Conservation (phyloP, 2,113 vertebrate species). For the Jacana jacana region DNA sequence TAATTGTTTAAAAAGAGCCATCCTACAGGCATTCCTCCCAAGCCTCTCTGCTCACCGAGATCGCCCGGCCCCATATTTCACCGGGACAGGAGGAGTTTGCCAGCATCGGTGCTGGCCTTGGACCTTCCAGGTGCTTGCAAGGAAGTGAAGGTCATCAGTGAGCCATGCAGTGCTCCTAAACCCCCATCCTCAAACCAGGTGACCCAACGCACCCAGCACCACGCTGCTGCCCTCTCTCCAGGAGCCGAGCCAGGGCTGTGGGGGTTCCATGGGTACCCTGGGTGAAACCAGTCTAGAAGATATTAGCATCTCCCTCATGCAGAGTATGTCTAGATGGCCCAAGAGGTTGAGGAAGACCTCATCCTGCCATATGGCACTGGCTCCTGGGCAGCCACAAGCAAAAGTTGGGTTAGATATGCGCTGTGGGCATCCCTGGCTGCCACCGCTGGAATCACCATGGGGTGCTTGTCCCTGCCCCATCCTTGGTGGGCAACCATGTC, state of each 20-base stretch:
- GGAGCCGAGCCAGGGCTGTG: fast-evolving
- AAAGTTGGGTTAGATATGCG: background rate
- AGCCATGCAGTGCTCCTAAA: background rate
- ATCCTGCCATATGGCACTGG: background rate
- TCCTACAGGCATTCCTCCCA: background rate
- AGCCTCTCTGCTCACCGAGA: background rate
- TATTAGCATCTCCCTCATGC: background rate
- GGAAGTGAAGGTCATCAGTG: fast-evolving
- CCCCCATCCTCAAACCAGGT: fast-evolving
- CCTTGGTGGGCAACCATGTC: fast-evolving
- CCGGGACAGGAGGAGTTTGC: fast-evolving
- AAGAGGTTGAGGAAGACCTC: background rate
- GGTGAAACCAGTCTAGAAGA: background rate
- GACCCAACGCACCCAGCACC: background rate
- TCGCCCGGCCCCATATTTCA: fast-evolving
- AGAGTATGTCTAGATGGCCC: background rate
- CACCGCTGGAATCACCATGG: background rate
- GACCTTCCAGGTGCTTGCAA: background rate
- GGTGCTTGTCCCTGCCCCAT: background rate
- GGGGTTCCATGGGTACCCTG: background rate
- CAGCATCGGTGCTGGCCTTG: fast-evolving
- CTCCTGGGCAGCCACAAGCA: background rate
- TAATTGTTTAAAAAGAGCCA: conserved; percentile 7
- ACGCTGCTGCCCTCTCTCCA: background rate
- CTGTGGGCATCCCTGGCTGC: fast-evolving